Percentiles rank a stretch among this genome's conserved stretches.
Evolutionary conservation across 2,797 vertebrate species (phyloP).

Genomic region (Scarus forsteni): DNA sequence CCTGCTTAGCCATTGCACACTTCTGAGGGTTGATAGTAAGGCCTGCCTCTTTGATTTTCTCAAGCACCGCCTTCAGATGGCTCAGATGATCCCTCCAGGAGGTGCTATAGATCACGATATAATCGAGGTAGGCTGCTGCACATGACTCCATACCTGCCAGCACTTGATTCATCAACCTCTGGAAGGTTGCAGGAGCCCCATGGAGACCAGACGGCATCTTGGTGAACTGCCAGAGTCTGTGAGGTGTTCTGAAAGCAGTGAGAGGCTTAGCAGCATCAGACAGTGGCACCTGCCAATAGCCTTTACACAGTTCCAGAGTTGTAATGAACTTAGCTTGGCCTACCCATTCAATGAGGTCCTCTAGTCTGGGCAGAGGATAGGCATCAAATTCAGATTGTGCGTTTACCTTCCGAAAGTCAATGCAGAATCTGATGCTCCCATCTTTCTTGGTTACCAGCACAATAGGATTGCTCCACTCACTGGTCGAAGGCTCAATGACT

Average conservation of each 20-base stretch:
- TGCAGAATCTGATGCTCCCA: not conserved
- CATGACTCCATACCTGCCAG: too few relatives aligned
- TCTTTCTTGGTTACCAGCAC: constrained; percentile 1
- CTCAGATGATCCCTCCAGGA: not conserved
- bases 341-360: not conserved
- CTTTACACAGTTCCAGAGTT: not conserved
- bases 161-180: not conserved
- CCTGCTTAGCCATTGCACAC: too few relatives aligned
- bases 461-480: not conserved
- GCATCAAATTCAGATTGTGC: not conserved
- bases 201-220: not conserved
- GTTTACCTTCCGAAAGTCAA: not conserved
- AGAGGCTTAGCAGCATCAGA: not conserved
- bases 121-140: not conserved
- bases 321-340: not conserved
- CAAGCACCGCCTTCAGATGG: not conserved
- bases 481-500: not conserved
- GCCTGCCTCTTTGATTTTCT: not conserved
- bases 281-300: not conserved
- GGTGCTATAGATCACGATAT: not conserved
- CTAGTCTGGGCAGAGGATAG: not conserved
- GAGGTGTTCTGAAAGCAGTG: constrained; percentile 1
- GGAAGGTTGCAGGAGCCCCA: not conserved
- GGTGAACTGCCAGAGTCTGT: constrained; percentile 6
- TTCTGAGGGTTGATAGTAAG: too few relatives aligned